These are phyloP conservation scores for Gasterosteus nipponicus DNA, from an alignment of 2,113 vertebrate genomes.

Conservation along the genomic window DNA sequence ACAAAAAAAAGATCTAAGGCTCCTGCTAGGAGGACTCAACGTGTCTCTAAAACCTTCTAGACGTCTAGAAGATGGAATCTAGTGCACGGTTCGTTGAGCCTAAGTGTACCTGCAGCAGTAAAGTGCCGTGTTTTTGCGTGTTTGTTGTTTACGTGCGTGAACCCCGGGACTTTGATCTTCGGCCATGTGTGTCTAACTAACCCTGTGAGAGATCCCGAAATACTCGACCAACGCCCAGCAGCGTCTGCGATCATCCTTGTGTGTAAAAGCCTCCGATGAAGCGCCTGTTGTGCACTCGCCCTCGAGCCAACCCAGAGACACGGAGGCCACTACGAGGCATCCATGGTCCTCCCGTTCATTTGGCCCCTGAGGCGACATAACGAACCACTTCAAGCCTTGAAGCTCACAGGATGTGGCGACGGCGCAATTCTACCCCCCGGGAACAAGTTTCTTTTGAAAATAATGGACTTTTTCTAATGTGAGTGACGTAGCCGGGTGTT, in stretches of 20 bases:
- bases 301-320: slow-evolving; percentile 6
- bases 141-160: background rate
- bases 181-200: background rate
- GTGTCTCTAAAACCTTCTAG: background rate
- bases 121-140: too few species aligned
- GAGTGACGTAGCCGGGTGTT: background rate
- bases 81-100: background rate
- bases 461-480: background rate
- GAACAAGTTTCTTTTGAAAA: background rate
- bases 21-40: background rate
- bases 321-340: background rate
- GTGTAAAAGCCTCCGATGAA: background rate
- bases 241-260: slow-evolving; percentile 6
- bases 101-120: background rate
- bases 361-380: background rate
- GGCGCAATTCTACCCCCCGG: background rate
- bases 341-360: background rate
- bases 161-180: slow-evolving; percentile 1
- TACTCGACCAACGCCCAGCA: slow-evolving; percentile 1
- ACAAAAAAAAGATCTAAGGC: background rate
- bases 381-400: background rate
- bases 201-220: background rate
- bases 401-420: slow-evolving; percentile 13
- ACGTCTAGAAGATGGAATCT: background rate
- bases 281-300: slow-evolving; percentile 2